phyloP scores from a whole-genome alignment of 2,113 vertebrate genomes.

The Cichladusa arquata region DNA sequence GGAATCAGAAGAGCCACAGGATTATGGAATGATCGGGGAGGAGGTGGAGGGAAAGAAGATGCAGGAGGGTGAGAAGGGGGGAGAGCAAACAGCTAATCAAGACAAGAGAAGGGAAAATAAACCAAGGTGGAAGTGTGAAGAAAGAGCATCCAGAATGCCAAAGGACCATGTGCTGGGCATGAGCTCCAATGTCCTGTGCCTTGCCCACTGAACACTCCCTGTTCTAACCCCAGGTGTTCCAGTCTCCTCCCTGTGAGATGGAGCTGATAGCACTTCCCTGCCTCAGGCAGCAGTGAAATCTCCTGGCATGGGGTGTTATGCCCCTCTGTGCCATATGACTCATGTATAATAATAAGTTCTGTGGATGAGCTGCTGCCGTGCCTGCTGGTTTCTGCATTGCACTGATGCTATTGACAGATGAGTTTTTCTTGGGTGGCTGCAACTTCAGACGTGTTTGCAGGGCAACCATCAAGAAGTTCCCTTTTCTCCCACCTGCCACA shows the following conservation, averaged over 20 bases:
- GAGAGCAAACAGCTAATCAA: not conserved
- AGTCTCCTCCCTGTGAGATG: rapidly evolving
- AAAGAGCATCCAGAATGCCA: not conserved
- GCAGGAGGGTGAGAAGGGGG: not conserved
- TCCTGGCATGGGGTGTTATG: not conserved
- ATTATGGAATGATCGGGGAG: not conserved
- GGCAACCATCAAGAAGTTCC: not conserved
- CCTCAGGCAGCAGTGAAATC: not conserved
- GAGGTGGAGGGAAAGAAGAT: not conserved
- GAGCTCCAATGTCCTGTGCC: not conserved
- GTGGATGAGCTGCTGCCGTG: not conserved
- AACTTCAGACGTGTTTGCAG: not conserved
- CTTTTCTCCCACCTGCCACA: not conserved
- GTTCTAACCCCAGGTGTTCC: not conserved
- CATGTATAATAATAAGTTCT: not conserved
- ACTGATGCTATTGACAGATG: rapidly evolving
- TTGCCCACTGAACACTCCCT: not conserved
- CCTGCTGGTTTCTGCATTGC: not conserved
- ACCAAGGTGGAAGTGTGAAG: not conserved
- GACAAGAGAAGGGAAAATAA: not conserved
- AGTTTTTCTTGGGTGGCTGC: not conserved
- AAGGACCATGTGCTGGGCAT: not conserved
- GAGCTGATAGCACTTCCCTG: not conserved
- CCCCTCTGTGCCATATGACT: not conserved
- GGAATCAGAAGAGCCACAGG: not conserved